Evolutionary conservation across 2,113 vertebrate species (phyloP), one percentile per base, ranked within the genome.

Genomic region (Pyxicephalus adspersus): DNA sequence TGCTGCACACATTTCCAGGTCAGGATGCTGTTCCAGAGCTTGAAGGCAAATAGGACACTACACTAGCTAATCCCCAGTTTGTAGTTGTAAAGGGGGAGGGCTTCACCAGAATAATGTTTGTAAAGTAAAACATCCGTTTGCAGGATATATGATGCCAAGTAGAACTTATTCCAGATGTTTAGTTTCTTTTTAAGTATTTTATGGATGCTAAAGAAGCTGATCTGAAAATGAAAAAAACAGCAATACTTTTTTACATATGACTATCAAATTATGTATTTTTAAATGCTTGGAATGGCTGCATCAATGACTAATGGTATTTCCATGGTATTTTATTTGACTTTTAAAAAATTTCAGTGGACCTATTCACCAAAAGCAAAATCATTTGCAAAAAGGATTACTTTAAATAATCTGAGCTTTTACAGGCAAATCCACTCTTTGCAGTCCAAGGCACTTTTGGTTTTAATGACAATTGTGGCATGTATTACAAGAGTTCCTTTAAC

Each of bases 111-210:
- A 61, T 50, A 54, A 22, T 80, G 67, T 71, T 72, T 80, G 67
- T 64, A 72, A 80, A 80, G 34, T 23, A 28, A 72, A 72, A 80
- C 78, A 54, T 80, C 67, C 78, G 34, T 71, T 73, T 72, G 38
- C 78, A 80, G 67, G 76, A 80, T 72, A 80, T 72, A 73, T 55
- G 78, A 80, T 72, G 67, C 78, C 78, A 64, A 72, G 20, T 63
- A 31, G n/a, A 80, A 72, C 78, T 72, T 13, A 52, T 80, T 80
- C 78, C 78, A 80, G 78, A 80, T 80, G 78, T 72, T 80, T 61
- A 25, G 26, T 45, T 60, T 23, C 77, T 61, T 71, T 31, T 15
- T 22, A 29, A 64, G 34, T 51, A 52, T 26, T 19, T 18, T 76
- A 7, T 64, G 38, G 18, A 52, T 45, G 11, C 38, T 45, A 64